phyloP scores from a whole-genome alignment of 2,113 vertebrate genomes.

The Pteruthius melanotis region DNA sequence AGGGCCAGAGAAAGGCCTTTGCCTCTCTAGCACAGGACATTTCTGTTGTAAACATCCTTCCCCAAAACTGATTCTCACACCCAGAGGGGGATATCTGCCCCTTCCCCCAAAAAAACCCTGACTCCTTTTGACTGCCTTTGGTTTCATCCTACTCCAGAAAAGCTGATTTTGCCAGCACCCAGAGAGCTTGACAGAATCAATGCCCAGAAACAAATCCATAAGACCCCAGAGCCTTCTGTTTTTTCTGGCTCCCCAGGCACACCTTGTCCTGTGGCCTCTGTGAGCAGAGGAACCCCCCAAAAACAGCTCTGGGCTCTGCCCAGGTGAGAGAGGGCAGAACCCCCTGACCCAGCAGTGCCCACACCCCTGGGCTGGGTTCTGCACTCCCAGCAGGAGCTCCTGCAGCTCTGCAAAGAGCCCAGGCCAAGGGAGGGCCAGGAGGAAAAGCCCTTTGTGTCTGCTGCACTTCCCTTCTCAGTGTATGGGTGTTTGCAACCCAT shows the following conservation, averaged over 20 bases:
- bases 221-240: fast-evolving
- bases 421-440: neutral
- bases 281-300: neutral
- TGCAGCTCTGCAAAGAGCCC: neutral
- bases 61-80: neutral
- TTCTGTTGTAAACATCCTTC: neutral
- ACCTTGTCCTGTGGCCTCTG: neutral
- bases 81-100: neutral
- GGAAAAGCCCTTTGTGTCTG: neutral
- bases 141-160: neutral
- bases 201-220: fast-evolving
- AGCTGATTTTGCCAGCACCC: neutral
- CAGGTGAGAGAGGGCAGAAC: neutral
- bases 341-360: fast-evolving
- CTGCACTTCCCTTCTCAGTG: neutral
- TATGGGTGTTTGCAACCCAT: neutral
- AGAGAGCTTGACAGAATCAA: neutral
- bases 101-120: fast-evolving
- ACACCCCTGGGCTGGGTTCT: neutral
- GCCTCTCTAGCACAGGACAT: neutral
- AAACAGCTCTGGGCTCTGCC: neutral
- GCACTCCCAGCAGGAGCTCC: fast-evolving
- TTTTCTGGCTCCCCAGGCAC: neutral
- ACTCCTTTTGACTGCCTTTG: neutral
- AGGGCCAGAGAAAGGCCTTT: neutral